Base-by-base conservation (phyloP, 2,113 vertebrate species). In the Donacobius atricapilla region DNA sequence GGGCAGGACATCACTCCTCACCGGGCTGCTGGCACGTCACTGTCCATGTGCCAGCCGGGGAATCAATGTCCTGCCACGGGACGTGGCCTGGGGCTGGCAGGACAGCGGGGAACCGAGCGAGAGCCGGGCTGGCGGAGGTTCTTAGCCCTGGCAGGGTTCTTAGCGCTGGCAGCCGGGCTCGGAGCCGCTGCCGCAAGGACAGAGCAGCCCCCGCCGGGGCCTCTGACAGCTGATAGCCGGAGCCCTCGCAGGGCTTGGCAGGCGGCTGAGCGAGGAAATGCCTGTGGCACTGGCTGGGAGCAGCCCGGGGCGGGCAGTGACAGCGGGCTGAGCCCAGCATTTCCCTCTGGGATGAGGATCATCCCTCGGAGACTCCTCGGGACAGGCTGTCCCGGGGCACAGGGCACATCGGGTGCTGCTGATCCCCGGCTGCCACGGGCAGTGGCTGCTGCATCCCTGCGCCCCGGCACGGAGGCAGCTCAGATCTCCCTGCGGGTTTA, bases 211-310 rank as follows among this genome's bases (percentile, higher is more conserved):
- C 96, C 4, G 17, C 28, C 7, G 57, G 81, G 94, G 94, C 96
- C 92, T 93, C 95, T 60, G 92, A 91, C 96, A 96, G 94, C 92
- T 95, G 96, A 97, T 96, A 96, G 82, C 87, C 22, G 2, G 85
- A 94, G 92, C 61, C 66, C 73, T 90, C 6, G 30, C 35, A 57
- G n/a, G 70, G 44, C 66, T 86, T 84, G 78, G 92, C 94, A 91
- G 63, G 83, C 45, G 15, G 25, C 78, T 18, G 88, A 90, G 90
- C 8, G 7, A 90, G 94, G 96, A 95, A 94, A 94, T 94, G 96
- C 94, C 87, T 93, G 95, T 89, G 87, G 87, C 90, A 87, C 69
- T 5, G 77, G 33, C 77, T 64, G 69, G 35, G 77, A 89, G 68
- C 92, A 82, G 87, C 68, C 23, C 53, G 6, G 5, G 24, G 63